A percentile compares a stretch with the other conserved stretches of the same genome.
Conservation (phyloP, 2,113 vertebrate species). For the Mormoops blainvillei region DNA sequence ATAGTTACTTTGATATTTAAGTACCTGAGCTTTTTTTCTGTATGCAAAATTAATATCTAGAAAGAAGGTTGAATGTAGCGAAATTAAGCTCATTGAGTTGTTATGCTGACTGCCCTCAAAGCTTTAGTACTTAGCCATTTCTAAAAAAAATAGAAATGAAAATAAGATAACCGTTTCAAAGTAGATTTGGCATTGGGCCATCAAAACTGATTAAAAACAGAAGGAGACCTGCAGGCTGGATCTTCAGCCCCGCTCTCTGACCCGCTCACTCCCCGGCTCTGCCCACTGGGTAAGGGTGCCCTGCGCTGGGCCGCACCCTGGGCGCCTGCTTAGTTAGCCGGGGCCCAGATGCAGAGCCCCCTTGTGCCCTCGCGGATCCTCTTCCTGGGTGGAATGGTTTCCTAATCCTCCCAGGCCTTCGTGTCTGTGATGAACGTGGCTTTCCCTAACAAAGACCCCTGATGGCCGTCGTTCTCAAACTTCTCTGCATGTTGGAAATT, state of each 20-base stretch:
- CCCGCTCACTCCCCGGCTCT: neutral
- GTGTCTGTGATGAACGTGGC: neutral
- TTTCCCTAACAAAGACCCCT: neutral
- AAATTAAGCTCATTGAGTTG: slow-evolving; percentile 27
- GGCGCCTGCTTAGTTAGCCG: neutral
- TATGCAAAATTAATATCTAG: slow-evolving; percentile 1
- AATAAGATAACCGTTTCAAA: neutral
- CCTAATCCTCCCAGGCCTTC: neutral
- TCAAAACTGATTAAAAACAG: neutral
- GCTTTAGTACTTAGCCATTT: neutral
- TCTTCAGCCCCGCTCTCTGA: neutral
- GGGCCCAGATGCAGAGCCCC: neutral
- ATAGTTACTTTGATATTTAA: slow-evolving; percentile 6
- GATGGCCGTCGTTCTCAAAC: neutral
- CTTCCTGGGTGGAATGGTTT: neutral
- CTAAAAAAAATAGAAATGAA: neutral
- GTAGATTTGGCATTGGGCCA: neutral
- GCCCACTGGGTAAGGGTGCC: accelerated
- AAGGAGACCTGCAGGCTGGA: neutral
- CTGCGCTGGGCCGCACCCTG: neutral
- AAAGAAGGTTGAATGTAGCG: neutral
- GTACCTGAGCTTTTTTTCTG: neutral
- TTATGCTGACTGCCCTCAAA: neutral
- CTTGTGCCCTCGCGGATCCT: neutral
- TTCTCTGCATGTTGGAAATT: neutral